These are phyloP conservation scores for Morone saxatilis DNA, from an alignment of 2,113 vertebrate genomes.

Conservation along the genomic window DNA sequence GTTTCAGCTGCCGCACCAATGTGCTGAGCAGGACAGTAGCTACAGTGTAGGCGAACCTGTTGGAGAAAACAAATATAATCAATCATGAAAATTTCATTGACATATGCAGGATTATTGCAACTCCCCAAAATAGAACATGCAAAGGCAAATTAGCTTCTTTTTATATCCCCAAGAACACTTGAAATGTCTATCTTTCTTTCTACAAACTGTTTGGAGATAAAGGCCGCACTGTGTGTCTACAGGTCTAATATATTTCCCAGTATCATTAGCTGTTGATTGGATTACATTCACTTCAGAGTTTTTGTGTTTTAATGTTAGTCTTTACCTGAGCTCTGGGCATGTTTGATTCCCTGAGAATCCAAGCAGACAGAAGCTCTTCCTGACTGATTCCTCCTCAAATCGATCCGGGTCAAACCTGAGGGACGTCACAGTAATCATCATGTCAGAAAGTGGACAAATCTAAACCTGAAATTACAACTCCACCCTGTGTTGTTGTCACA, in stretches of 20 bases:
- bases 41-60: slow-evolving; percentile 93
- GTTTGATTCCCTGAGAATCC: slow-evolving; percentile 95
- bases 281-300: background rate
- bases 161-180: background rate
- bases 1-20: slow-evolving; percentile 87
- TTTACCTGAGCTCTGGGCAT: slow-evolving; percentile 93
- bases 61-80: background rate
- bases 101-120: background rate
- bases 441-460: background rate
- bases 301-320: background rate
- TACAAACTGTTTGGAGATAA: background rate
- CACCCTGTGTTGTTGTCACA: background rate
- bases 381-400: slow-evolving; percentile 88
- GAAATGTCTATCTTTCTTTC: background rate
- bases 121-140: too few species aligned
- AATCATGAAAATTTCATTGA: background rate
- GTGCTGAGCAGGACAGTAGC: slow-evolving; percentile 90
- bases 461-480: background rate
- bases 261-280: background rate
- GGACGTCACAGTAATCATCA: background rate
- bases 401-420: slow-evolving; percentile 93
- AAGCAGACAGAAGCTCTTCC: slow-evolving; percentile 90
- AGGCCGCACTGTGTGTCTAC: background rate
- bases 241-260: background rate
- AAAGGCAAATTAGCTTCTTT: background rate